phyloP scores from a whole-genome alignment of 2,888 invertebrate species.

The Nephrotoma guestfalica region DNA sequence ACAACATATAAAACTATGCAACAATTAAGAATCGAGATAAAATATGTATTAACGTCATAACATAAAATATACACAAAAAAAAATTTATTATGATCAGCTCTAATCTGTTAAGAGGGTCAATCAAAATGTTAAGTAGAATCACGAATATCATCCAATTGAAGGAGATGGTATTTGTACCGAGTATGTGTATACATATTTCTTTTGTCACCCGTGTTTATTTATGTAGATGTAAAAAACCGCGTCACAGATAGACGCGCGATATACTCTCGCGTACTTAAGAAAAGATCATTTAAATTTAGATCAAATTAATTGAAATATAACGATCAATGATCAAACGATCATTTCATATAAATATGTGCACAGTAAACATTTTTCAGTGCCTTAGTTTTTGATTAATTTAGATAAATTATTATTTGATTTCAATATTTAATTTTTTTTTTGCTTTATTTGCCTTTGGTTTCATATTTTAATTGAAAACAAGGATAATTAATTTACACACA shows the following conservation, averaged over 20 bases:
- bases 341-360: not conserved
- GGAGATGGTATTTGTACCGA: not conserved
- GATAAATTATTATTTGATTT: not conserved
- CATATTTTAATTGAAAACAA: not conserved
- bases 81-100: slow-evolving; percentile 6
- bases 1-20: not conserved
- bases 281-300: not conserved
- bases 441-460: not conserved
- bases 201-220: not conserved
- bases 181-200: not conserved
- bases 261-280: not conserved
- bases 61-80: not conserved
- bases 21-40: not conserved
- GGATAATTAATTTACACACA: not conserved
- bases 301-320: not conserved
- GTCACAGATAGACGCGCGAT: not conserved
- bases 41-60: not conserved
- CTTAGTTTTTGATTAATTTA: not conserved
- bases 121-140: slow-evolving; percentile 36
- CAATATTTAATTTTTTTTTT: not conserved
- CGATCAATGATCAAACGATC: not conserved
- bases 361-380: not conserved
- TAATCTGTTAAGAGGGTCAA: slow-evolving; percentile 33
- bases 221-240: not conserved
- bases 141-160: slow-evolving; percentile 23